Base-by-base conservation (phyloP, 2,113 vertebrate genomes). In the Polypterus bichir region DNA sequence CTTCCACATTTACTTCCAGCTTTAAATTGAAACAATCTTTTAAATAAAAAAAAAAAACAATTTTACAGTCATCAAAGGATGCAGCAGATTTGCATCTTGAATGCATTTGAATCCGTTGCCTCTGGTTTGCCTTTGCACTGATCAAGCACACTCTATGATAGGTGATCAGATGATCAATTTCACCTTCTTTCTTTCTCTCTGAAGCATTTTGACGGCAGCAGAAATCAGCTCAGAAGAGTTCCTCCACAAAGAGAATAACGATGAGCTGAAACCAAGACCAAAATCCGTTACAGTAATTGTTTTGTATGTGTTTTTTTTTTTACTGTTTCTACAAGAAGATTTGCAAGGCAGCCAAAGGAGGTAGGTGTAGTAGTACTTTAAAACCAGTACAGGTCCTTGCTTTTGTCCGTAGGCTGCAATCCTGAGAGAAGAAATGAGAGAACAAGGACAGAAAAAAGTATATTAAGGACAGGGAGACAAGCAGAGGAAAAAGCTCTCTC, bases 321-420 rank as follows among this genome's bases (percentile, higher is more conserved):
- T 78, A 81, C 65, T 82, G 74, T 70, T 71, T 69, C 63, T 74
- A 76, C 82, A 59, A 70, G 71, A 77, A 81, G 76, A 79, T 78
- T 83, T 88, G 86, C 69, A 80, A 74, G 77, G 72, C 79, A 71
- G 79, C 71, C 70, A 65, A 83, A 68, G 72, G 77, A 66, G 73
- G 73, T 72, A 64, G 64, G 69, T 75, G 79, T 52, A 77, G 75
- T 72, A 71, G 70, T 81, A 78, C 77, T 81, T 83, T 97, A 98
- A 92, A 95, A 97, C 92, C 92, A 97, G 80, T 93, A 94, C 71
- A 97, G 86, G 77, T 97, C 90, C 88, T 97, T 96, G 92, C 81
- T 94, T 87, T 97, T 97, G 78, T 98, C 92, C 88, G 91, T 92
- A 74, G 85, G 79, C 80, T 91, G 92, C 76, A 96, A 88, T 96